Evolutionary conservation across 2,113 vertebrate species (phyloP).

Genomic region (Coturnix japonica): DNA sequence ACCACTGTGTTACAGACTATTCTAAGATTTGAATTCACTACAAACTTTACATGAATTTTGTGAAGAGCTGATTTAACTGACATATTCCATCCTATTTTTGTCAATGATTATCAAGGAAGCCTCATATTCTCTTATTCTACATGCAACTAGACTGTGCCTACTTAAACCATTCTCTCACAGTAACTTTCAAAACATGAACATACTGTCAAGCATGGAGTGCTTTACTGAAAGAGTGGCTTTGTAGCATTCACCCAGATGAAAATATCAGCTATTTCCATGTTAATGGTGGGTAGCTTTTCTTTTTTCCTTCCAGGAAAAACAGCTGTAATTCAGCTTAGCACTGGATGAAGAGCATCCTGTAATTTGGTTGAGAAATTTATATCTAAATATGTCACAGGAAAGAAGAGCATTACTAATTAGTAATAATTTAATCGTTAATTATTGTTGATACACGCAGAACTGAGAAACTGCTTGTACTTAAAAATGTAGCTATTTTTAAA

Average conservation of each 20-base stretch:
- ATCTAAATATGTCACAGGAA: not conserved
- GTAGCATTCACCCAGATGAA: not conserved
- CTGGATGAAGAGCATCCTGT: not conserved
- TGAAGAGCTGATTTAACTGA: not conserved
- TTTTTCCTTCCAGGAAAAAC: not conserved
- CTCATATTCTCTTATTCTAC: not conserved
- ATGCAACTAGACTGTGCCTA: not conserved
- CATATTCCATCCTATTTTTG: not conserved
- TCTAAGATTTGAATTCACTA: not conserved
- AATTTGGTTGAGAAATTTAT: not conserved
- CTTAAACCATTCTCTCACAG: not conserved
- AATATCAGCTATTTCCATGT: not conserved
- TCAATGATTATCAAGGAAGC: not conserved
- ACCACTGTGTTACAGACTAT: not conserved
- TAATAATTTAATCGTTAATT: not conserved
- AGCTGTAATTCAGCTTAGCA: not conserved
- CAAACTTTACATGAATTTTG: not conserved
- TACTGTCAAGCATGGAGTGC: not conserved
- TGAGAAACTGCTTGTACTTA: not conserved
- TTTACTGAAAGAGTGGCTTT: not conserved
- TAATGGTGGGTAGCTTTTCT: not conserved
- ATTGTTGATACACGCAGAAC: not conserved
- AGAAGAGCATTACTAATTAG: not conserved
- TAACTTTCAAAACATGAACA: not conserved
- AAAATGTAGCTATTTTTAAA: not conserved